Conservation (phyloP, 2,888 invertebrate species). For the Leptinotarsa tumamoca region DNA sequence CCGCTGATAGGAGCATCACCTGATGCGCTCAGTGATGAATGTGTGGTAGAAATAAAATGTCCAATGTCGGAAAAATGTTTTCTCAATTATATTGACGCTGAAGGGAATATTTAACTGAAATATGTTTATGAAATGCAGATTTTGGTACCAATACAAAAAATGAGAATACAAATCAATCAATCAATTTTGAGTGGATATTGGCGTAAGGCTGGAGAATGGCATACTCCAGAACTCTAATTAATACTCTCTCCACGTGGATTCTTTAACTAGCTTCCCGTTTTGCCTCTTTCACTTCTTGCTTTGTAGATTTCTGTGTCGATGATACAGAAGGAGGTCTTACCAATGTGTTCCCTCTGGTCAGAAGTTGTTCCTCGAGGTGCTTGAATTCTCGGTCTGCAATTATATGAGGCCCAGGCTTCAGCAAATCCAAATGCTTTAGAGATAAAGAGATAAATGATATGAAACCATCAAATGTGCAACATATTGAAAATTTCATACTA, state of each 20-base stretch:
- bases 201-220: background rate
- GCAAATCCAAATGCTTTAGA: slow-evolving; percentile 38
- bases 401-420: slow-evolving; percentile 26
- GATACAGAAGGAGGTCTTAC: slow-evolving; percentile 18
- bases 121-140: background rate
- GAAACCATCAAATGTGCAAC: slow-evolving; percentile 49
- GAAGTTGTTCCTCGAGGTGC: slow-evolving; percentile 17
- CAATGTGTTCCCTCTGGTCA: slow-evolving; percentile 11
- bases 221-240: background rate
- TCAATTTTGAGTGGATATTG: background rate
- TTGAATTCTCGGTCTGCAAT: slow-evolving; percentile 41
- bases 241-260: background rate
- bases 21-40: background rate
- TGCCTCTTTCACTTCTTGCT: background rate
- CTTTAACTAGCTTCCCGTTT: background rate
- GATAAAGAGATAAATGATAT: slow-evolving; percentile 48
- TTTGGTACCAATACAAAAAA: background rate
- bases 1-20: background rate
- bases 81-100: background rate
- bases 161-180: background rate
- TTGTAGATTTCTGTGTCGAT: background rate
- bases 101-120: background rate
- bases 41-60: slow-evolving; percentile 4
- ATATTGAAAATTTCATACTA: slow-evolving; percentile 49
- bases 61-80: background rate